Conservation (phyloP, 2,113 vertebrate species). For the Strix aluco region DNA sequence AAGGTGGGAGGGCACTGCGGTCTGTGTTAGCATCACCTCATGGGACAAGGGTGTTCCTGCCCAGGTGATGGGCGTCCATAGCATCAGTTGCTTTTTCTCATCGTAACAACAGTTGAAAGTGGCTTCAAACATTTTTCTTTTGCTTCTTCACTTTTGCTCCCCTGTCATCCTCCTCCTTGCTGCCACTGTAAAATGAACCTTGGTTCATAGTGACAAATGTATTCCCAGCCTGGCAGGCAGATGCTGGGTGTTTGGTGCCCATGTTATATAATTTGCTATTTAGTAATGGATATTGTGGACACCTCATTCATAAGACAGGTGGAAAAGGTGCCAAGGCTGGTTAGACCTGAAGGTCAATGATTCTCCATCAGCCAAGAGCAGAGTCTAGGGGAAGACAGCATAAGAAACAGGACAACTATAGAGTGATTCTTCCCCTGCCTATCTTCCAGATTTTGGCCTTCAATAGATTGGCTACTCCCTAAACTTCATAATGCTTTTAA, state of each 20-base stretch:
- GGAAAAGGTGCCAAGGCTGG: neutral
- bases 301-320: neutral
- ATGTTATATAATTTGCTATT: neutral
- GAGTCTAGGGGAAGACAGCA: neutral
- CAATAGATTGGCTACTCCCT: neutral
- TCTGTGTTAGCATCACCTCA: neutral
- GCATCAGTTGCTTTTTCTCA: neutral
- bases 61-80: rapidly evolving
- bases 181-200: neutral
- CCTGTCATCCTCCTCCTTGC: neutral
- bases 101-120: neutral
- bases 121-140: neutral
- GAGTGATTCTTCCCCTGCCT: neutral
- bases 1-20: neutral
- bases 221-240: neutral
- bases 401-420: neutral
- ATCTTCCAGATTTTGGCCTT: neutral
- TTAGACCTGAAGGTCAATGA: neutral
- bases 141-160: neutral
- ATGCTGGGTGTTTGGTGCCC: neutral
- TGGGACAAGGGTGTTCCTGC: neutral
- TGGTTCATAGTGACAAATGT: neutral
- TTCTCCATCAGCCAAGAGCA: neutral
- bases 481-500: neutral
- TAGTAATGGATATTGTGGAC: neutral